These are phyloP conservation scores for Torymus auratus DNA, from an alignment of 2,888 invertebrate species.

Conservation along the genomic window DNA sequence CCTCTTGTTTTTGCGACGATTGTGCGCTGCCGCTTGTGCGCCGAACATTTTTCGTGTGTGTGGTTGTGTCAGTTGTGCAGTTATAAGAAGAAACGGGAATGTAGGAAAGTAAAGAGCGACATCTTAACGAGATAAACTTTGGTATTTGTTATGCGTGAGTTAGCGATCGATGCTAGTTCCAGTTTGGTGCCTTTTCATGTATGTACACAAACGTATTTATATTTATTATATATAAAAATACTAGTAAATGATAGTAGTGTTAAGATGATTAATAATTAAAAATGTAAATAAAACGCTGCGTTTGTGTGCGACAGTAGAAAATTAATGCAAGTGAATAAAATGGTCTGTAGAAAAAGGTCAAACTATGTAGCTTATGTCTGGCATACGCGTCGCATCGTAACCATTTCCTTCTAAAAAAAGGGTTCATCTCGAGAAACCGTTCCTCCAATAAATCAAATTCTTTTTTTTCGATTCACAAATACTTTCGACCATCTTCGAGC, in stretches of 20 bases:
- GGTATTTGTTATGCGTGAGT: constrained; percentile 74
- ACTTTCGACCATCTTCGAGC: background rate
- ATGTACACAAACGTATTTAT: constrained; percentile 55
- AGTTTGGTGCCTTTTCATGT: constrained; percentile 57
- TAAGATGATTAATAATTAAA: constrained; percentile 52
- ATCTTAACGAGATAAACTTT: constrained; percentile 75
- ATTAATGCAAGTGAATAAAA: constrained; percentile 33
- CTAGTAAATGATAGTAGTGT: constrained; percentile 55
- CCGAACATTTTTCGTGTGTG: constrained; percentile 50
- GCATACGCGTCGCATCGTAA: constrained; percentile 21
- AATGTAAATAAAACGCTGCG: constrained; percentile 14
- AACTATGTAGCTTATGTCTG: constrained; percentile 30
- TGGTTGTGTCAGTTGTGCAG: constrained; percentile 51
- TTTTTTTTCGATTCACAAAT: too few relatives aligned
- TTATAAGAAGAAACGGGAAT: constrained; percentile 61
- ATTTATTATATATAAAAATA: constrained; percentile 60
- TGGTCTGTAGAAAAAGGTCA: constrained; percentile 20
- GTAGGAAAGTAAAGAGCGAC: constrained; percentile 64
- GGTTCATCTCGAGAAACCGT: constrained; percentile 34
- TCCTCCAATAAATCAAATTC: constrained; percentile 6
- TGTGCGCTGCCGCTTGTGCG: constrained; percentile 48
- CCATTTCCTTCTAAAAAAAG: constrained; percentile 10
- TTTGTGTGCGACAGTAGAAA: constrained; percentile 16
- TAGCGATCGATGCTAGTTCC: constrained; percentile 62
- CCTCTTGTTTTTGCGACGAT: constrained; percentile 26